A percentile compares a stretch with the other conserved stretches of the same genome.
Conservation (phyloP, 2,113 vertebrate genomes). For the Forbesichthys papilliferus region DNA sequence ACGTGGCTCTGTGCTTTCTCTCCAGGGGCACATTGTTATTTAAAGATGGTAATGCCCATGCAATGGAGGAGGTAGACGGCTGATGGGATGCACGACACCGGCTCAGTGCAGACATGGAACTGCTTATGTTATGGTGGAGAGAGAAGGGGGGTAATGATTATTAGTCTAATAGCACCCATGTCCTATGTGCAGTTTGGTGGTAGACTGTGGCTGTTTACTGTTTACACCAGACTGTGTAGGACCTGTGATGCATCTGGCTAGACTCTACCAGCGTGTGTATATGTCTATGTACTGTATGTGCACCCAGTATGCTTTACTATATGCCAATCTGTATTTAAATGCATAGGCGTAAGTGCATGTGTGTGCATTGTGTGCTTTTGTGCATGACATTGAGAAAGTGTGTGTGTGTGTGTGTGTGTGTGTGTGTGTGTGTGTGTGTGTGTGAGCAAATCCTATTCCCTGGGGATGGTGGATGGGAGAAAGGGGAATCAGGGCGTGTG, state of each 20-base stretch:
- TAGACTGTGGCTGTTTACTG: not conserved
- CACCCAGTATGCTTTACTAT: not conserved
- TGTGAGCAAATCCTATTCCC: constrained; percentile 24
- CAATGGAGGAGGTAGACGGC: no score
- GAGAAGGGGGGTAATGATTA: no score
- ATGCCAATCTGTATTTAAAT: not conserved
- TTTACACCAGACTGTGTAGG: not conserved
- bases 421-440: constrained; percentile 22
- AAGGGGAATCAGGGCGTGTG: constrained; percentile 37
- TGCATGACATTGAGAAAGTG: not conserved
- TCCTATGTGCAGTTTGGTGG: not conserved
- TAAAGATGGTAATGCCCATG: no score
- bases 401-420: constrained; percentile 16
- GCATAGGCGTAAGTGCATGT: no score
- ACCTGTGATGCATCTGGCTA: not conserved
- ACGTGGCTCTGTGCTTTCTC: no score
- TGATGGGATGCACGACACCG: no score
- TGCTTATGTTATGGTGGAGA: no score
- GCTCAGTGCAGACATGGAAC: no score
- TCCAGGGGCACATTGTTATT: no score
- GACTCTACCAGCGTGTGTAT: not conserved
- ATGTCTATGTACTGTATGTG: not conserved
- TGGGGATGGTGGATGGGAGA: constrained; percentile 19
- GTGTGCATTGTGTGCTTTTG: not conserved
- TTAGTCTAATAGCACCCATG: no score